A percentile compares a stretch with the other conserved stretches of the same genome.
These are phyloP conservation scores for Macrophya alboannulata DNA, from an alignment of 2,888 invertebrate genomes.

Conservation along the genomic window DNA sequence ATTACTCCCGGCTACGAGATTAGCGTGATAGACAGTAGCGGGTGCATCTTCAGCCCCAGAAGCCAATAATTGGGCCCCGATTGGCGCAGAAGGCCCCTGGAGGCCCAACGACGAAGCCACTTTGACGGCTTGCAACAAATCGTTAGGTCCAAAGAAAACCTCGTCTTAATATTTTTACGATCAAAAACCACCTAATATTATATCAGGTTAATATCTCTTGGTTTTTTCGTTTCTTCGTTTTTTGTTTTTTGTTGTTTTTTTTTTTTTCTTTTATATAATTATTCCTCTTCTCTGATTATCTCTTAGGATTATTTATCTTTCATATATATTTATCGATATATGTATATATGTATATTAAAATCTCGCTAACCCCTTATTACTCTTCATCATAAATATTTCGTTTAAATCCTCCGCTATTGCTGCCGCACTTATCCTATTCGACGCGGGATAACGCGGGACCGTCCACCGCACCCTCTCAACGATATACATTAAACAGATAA, in stretches of 20 bases:
- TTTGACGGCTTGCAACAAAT: conserved; percentile 79
- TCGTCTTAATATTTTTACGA: conserved; percentile 59
- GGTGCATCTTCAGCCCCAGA: conserved; percentile 74
- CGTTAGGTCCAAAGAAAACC: conserved; percentile 73
- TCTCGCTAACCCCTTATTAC: neutral
- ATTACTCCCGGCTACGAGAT: conserved; percentile 78
- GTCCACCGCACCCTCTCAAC: conserved; percentile 23
- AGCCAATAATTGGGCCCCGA: conserved; percentile 79
- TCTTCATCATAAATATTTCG: neutral
- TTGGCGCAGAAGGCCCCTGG: conserved; percentile 80
- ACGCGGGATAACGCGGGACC: neutral
- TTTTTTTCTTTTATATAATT: neutral
- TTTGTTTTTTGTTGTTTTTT: neutral
- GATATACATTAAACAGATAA: neutral
- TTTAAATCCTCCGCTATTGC: neutral
- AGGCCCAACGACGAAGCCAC: conserved; percentile 80
- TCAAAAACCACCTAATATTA: conserved; percentile 50
- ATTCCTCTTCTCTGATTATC: neutral
- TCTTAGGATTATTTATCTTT: too few species aligned
- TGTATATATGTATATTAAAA: neutral
- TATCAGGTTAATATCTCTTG: neutral
- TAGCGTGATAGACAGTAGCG: conserved; percentile 78
- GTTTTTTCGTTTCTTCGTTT: conserved; percentile 55
- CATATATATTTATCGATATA: too few species aligned
- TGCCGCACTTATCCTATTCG: neutral